Percentiles rank a stretch among this genome's conserved stretches.
Conservation (phyloP, 2,797 vertebrate species). For the Aulostomus chinensis region DNA sequence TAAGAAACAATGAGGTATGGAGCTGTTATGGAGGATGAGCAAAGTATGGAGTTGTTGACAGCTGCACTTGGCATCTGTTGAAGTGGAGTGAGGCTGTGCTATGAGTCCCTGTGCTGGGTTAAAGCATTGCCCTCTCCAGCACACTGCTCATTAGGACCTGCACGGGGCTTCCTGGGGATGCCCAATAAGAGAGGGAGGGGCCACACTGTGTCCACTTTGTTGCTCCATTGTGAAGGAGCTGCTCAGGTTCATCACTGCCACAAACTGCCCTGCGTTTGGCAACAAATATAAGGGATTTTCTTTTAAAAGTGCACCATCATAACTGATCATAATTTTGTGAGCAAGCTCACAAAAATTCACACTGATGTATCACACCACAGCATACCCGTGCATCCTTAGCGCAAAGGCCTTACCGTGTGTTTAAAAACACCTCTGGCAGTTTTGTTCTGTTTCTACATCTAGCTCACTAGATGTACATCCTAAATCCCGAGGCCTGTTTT, state of each 20-base stretch:
- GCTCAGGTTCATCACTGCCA: too few relatives aligned
- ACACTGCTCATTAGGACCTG: constrained; percentile 89
- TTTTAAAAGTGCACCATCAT: too few relatives aligned
- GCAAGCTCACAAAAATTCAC: too few relatives aligned
- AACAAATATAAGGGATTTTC: too few relatives aligned
- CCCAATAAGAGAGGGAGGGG: constrained; percentile 62
- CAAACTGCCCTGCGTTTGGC: too few relatives aligned
- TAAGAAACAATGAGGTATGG: constrained; percentile 64
- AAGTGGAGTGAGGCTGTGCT: constrained; percentile 85
- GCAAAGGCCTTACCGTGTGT: constrained; percentile 24
- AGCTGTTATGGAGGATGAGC: not conserved
- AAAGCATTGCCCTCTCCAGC: constrained; percentile 91
- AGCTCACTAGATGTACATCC: too few relatives aligned
- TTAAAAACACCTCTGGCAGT: constrained; percentile 58
- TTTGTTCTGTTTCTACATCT: constrained; percentile 34
- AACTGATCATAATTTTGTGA: too few relatives aligned
- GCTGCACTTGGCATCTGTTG: constrained; percentile 94
- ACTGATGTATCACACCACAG: too few relatives aligned
- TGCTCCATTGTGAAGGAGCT: constrained; percentile 73
- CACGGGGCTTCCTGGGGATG: constrained; percentile 83
- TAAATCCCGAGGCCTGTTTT: constrained; percentile 30
- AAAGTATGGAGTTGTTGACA: constrained; percentile 81
- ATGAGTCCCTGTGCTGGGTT: constrained; percentile 90
- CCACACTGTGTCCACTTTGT: constrained; percentile 79
- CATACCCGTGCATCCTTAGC: too few relatives aligned